These are phyloP conservation scores for Bucorvus abyssinicus DNA, from an alignment of 2,797 vertebrate genomes.

Conservation along the genomic window DNA sequence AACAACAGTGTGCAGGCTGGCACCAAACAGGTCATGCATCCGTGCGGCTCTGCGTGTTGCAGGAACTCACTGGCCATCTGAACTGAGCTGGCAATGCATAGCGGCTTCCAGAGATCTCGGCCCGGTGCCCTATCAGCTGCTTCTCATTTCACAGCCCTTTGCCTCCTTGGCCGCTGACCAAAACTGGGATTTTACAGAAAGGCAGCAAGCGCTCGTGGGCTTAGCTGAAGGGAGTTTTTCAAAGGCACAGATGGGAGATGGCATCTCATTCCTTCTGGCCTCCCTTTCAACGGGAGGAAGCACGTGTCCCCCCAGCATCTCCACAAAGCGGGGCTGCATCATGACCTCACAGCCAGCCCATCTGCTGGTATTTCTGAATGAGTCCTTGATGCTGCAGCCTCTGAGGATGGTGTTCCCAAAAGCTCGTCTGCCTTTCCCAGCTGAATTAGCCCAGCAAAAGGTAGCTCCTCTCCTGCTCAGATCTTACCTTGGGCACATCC, in stretches of 20 bases:
- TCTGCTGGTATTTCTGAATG: background rate
- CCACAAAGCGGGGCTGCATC: background rate
- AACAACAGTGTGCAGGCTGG: background rate
- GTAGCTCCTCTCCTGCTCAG: background rate
- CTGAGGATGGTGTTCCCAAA: background rate
- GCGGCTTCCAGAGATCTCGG: rapidly evolving
- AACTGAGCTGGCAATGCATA: rapidly evolving
- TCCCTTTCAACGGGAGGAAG: background rate
- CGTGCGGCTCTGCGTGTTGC: background rate
- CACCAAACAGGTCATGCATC: background rate
- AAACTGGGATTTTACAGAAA: background rate
- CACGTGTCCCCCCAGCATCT: background rate
- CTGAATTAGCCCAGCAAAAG: background rate
- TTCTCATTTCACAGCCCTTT: background rate
- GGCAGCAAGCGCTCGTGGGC: background rate
- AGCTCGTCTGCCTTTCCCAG: background rate
- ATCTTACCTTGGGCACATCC: background rate
- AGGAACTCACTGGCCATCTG: background rate
- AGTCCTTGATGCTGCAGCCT: background rate
- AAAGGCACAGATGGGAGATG: background rate
- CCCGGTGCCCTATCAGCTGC: background rate
- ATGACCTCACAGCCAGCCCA: background rate
- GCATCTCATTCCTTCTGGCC: background rate
- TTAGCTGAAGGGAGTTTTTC: background rate
- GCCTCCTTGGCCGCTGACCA: background rate